Conservation (phyloP, 2,888 invertebrate species). For the Drosophila incognita region DNA sequence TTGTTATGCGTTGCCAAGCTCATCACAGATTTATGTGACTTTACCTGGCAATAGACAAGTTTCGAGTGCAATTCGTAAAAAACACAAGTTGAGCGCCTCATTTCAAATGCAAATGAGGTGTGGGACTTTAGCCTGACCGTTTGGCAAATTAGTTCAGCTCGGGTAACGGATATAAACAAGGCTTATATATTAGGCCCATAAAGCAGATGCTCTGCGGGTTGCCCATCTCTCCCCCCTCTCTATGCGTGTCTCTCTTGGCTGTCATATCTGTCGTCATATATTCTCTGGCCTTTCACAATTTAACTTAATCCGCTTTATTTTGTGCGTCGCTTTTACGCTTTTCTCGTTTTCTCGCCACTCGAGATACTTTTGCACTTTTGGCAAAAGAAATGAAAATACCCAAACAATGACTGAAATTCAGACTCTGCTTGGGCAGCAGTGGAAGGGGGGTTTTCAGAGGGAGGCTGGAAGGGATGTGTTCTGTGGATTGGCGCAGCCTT, state of each 20-base stretch:
- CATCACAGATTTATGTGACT: conserved; percentile 41
- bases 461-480: not conserved
- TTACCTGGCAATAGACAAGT: conserved; percentile 35
- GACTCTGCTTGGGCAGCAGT: not conserved
- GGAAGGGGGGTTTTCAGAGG: not conserved
- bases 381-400: conserved; percentile 45
- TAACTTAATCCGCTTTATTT: conserved; percentile 70
- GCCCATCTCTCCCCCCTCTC: not conserved
- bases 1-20: conserved; percentile 34
- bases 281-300: conserved; percentile 35
- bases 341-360: conserved; percentile 30
- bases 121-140: conserved; percentile 13
- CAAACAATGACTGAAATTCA: conserved; percentile 31
- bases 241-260: conserved; percentile 7
- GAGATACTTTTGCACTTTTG: conserved; percentile 44
- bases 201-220: conserved; percentile 13
- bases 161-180: conserved; percentile 44
- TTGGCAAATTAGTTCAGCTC: conserved; percentile 68
- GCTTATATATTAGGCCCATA: conserved; percentile 63
- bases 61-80: conserved; percentile 63
- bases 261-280: conserved; percentile 50
- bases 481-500: conserved; percentile 29
- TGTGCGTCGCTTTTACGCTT: conserved; percentile 44
- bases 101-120: conserved; percentile 76
- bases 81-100: conserved; percentile 66